Evolutionary conservation across 1,140 invertebrate genomes (phyloP).

Genomic region (Globodera ellingtonae): DNA sequence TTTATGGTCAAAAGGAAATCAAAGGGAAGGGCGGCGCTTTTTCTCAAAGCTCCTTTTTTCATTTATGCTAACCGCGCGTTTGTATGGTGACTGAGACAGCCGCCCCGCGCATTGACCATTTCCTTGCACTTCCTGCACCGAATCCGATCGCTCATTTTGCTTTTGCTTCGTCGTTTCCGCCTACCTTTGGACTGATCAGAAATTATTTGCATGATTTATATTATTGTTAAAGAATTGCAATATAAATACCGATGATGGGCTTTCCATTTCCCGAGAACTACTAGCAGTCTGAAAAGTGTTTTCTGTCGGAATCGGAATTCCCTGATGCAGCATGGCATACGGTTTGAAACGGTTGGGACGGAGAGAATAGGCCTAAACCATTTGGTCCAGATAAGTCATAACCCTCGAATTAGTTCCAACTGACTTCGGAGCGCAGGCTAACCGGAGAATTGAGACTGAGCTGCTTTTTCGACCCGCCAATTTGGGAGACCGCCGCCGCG

Average conservation of each 20-base stretch:
- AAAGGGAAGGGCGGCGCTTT: neutral
- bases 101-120: constrained; percentile 31
- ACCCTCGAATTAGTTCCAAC: neutral
- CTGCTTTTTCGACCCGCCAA: neutral
- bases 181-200: neutral
- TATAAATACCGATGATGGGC: neutral
- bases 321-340: neutral
- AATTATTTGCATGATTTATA: neutral
- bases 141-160: constrained; percentile 25
- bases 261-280: neutral
- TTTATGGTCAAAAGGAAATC: neutral
- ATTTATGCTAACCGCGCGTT: constrained; percentile 33
- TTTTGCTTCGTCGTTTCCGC: constrained; percentile 12
- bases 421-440: too few species aligned
- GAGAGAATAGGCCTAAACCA: constrained; percentile 7
- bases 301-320: neutral
- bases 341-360: constrained; percentile 16
- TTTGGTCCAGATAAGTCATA: too few species aligned
- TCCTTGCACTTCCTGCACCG: constrained; percentile 34
- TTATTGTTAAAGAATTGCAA: neutral
- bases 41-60: neutral
- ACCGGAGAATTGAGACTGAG: neutral
- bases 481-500: constrained; percentile 16
- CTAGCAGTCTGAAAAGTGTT: neutral
- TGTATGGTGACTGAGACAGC: constrained; percentile 36